Evolutionary conservation across 1,140 invertebrate genomes (phyloP), one percentile per base, ranked within the genome.

Genomic region (Meteorus sp.): DNA sequence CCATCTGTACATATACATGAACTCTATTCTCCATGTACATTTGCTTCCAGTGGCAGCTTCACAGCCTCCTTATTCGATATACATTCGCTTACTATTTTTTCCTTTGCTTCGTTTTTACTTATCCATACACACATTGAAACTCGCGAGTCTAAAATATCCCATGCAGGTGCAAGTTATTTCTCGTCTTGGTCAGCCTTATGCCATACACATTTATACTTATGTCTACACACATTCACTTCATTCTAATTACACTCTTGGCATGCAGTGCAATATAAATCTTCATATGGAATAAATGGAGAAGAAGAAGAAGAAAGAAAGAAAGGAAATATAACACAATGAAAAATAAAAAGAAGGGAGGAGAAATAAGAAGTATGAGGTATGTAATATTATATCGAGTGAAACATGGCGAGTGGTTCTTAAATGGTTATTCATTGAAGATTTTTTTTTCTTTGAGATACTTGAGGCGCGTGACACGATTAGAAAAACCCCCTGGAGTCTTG

Each of bases 401-500:
- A 25, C 19, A 33, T 20, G 17, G 17, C 11, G 50, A 29, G 17
- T 8, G 35, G 3, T 39, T 39, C 27, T n/a, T n/a, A n/a, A n/a
- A 29, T 4, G 4, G 9, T 39, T 39, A n/a, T 13, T 39, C 15
- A 13, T 39, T 33, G 27, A 31, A 23, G 29, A 31, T 17, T 23
- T 29, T 48, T 48, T 19, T 31, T 45, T 31, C 2, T 48, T 17
- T 47, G 23, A 29, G 35, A 27, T 39, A 56, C 23, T 15, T 27
- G 54, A 56, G 54, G 54, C 54, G 54, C 39, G 54, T 56, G 54
- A 57, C 55, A 22, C 55, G 55, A 57, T 57, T 48, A 48, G 29
- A 35, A 57, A 11, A 23, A n/a, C n/a, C 31, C 44, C 27, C 41
- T 29, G 2, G 35, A 31, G 20, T 47, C 27, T 41, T 50, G 47